These are phyloP conservation scores for Ornithoptera priamus DNA, from an alignment of 2,888 invertebrate genomes.

Conservation along the genomic window DNA sequence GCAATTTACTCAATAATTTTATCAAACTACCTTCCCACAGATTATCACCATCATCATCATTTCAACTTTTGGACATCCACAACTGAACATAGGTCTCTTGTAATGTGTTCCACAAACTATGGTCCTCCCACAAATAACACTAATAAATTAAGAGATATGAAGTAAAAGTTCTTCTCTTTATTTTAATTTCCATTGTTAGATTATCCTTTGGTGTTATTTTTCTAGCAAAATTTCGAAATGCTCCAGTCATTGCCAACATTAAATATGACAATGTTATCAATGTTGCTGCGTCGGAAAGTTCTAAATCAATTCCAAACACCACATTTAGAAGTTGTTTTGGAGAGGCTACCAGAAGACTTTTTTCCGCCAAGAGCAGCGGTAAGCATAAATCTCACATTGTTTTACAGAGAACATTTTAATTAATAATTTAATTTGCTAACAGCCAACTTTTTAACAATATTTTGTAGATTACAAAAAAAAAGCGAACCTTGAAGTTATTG, in stretches of 20 bases:
- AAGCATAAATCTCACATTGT: background rate
- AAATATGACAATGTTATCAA: constrained; percentile 16
- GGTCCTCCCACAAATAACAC: background rate
- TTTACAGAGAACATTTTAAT: background rate
- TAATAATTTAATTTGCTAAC: background rate
- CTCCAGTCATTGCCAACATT: constrained; percentile 21
- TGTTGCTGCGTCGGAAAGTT: constrained; percentile 17
- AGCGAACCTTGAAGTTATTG: background rate
- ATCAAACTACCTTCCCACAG: no score
- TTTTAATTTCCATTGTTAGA: background rate
- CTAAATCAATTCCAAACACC: background rate
- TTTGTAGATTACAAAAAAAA: background rate
- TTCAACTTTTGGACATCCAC: no score
- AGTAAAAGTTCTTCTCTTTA: background rate
- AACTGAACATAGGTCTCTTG: no score
- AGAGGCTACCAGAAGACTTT: constrained; percentile 13
- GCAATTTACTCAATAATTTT: no score
- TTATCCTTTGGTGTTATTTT: background rate
- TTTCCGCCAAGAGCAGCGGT: background rate
- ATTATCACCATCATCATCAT: no score
- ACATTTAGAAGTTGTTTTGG: constrained; percentile 2
- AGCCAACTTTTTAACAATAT: background rate
- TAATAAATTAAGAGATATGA: background rate
- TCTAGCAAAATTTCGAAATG: constrained; percentile 9
- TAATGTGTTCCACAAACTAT: no score